Percentiles rank a stretch among this genome's conserved stretches.
These are phyloP conservation scores for Apostichopus californicus DNA, from an alignment of 35 echinoderm and acorn worm species.

Conservation along the genomic window DNA sequence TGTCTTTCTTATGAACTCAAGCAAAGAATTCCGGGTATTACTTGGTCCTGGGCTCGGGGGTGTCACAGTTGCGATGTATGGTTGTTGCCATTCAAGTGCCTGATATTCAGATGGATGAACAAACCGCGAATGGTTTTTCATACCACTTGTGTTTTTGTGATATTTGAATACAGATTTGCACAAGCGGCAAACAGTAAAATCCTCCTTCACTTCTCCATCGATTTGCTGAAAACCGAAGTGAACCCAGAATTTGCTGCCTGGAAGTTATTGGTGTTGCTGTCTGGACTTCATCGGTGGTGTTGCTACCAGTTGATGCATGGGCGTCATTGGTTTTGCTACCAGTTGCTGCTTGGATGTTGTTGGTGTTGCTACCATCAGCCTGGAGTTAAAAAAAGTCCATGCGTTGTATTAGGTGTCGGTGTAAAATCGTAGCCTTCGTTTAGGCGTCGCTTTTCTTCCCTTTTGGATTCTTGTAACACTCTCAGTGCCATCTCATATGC, in stretches of 20 bases:
- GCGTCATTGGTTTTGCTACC: too few relatives aligned
- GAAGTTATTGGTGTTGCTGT: too few relatives aligned
- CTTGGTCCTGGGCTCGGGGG: neutral
- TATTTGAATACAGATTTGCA: neutral
- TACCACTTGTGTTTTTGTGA: constrained; percentile 13
- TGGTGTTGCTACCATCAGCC: too few relatives aligned
- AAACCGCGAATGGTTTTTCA: constrained; percentile 21
- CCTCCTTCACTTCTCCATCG: constrained; percentile 7
- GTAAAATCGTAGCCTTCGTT: too few relatives aligned
- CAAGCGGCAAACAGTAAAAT: constrained; percentile 13
- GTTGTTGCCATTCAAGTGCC: neutral
- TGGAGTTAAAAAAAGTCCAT: too few relatives aligned
- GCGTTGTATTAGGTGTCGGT: too few relatives aligned
- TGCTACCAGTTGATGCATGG: too few relatives aligned
- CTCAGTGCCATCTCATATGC: too few relatives aligned
- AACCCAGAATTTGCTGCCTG: neutral
- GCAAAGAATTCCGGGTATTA: neutral
- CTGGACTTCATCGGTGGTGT: too few relatives aligned
- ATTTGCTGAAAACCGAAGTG: neutral
- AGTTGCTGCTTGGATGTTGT: too few relatives aligned
- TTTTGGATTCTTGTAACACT: too few relatives aligned
- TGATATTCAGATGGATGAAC: neutral
- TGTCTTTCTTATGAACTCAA: neutral
- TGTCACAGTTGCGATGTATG: neutral
- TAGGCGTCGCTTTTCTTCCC: too few relatives aligned